A percentile compares a stretch with the other conserved stretches of the same genome.
phyloP scores from a whole-genome alignment of 2,888 invertebrate species.

The Sceliomorpha sp. region DNA sequence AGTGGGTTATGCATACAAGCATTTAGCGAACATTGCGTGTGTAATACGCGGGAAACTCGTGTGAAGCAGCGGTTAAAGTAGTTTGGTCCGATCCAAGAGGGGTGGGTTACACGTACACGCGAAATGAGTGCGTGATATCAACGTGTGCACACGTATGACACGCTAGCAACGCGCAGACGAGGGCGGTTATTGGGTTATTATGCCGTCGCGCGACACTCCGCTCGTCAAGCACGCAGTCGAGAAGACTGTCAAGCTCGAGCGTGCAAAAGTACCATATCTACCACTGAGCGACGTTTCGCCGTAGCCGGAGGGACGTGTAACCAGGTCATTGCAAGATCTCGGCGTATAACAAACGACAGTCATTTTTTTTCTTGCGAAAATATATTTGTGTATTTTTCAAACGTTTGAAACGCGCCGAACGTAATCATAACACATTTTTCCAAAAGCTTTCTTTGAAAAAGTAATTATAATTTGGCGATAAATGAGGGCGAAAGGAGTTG shows the following conservation, averaged over 20 bases:
- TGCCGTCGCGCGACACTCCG: slow-evolving; percentile 23
- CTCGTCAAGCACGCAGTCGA: neutral
- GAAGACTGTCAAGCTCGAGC: slow-evolving; percentile 15
- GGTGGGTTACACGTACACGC: slow-evolving; percentile 13
- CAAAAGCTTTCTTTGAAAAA: no score
- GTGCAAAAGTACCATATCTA: slow-evolving; percentile 11
- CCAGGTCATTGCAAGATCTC: neutral
- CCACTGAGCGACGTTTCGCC: no score
- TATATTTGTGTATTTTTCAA: neutral
- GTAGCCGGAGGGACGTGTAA: neutral
- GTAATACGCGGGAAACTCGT: slow-evolving; percentile 1
- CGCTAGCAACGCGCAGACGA: neutral
- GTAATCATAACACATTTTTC: no score
- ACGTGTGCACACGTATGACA: slow-evolving; percentile 1
- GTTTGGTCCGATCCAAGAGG: slow-evolving; percentile 12
- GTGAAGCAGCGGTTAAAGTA: slow-evolving; percentile 11
- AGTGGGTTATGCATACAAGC: slow-evolving; percentile 3
- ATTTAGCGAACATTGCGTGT: slow-evolving; percentile 8
- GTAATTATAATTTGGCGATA: no score
- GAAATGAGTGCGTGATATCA: slow-evolving; percentile 19
- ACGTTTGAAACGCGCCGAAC: no score
- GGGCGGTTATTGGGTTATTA: slow-evolving; percentile 27
- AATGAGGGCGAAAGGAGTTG: no score
- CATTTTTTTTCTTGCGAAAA: neutral
- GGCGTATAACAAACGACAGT: no score